phyloP scores from a whole-genome alignment of 2,888 invertebrate species.

The Cordilura impudica region DNA sequence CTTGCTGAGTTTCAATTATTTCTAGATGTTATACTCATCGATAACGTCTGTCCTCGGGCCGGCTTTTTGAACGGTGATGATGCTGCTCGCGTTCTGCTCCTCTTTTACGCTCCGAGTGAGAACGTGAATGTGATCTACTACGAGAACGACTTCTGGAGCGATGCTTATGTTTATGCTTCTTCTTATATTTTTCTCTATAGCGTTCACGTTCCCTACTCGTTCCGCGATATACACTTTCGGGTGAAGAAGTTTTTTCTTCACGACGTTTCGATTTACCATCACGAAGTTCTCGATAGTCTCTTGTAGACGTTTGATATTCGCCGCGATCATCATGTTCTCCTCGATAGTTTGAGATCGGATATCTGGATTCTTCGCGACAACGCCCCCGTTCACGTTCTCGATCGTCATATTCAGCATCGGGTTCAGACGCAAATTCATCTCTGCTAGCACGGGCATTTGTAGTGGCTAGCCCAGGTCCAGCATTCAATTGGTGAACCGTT shows the following conservation, averaged over 20 bases:
- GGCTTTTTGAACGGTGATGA: slow-evolving; percentile 62
- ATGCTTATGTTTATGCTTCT: slow-evolving; percentile 75
- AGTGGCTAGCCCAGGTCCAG: slow-evolving; percentile 66
- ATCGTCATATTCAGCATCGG: slow-evolving; percentile 68
- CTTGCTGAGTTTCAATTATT: not conserved
- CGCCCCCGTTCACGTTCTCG: slow-evolving; percentile 58
- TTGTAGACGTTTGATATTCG: slow-evolving; percentile 61
- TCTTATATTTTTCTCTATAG: slow-evolving; percentile 74
- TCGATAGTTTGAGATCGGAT: slow-evolving; percentile 68
- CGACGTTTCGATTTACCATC: slow-evolving; percentile 62
- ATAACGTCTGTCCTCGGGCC: slow-evolving; percentile 68
- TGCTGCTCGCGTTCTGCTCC: slow-evolving; percentile 51
- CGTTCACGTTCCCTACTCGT: slow-evolving; percentile 66
- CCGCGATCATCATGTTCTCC: slow-evolving; percentile 75
- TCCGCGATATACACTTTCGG: slow-evolving; percentile 65
- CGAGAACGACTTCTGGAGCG: slow-evolving; percentile 73
- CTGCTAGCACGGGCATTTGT: slow-evolving; percentile 29
- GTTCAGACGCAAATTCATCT: slow-evolving; percentile 66
- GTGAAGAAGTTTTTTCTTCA: slow-evolving; percentile 68
- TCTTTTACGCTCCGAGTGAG: slow-evolving; percentile 56
- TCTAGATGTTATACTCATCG: slow-evolving; percentile 64
- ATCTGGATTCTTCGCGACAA: slow-evolving; percentile 34
- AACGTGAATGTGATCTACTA: slow-evolving; percentile 65
- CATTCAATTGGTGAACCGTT: slow-evolving; percentile 71
- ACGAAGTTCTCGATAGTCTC: slow-evolving; percentile 60